phyloP scores from a whole-genome alignment of 1,140 invertebrate species.

The Cydia fagiglandana region DNA sequence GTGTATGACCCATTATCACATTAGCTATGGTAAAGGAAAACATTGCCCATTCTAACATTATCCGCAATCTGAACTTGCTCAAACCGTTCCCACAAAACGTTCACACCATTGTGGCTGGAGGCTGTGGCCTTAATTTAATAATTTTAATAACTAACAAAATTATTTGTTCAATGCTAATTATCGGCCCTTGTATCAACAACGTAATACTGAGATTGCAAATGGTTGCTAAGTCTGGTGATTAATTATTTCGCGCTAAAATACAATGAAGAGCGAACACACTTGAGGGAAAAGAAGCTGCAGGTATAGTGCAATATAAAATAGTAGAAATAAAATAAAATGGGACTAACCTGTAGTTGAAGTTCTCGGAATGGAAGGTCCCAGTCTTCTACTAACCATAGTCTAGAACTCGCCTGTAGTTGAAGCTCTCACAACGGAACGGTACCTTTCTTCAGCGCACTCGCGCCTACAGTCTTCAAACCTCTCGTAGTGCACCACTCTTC shows the following conservation, averaged over 20 bases:
- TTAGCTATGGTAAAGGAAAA: background rate
- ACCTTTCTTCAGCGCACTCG: conserved; percentile 86
- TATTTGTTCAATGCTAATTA: conserved; percentile 1
- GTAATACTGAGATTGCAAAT: background rate
- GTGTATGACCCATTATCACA: background rate
- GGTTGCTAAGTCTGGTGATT: too few relatives aligned
- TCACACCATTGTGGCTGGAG: background rate
- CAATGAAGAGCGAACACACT: too few relatives aligned
- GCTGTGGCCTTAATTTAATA: background rate
- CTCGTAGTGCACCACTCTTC: conserved; percentile 84
- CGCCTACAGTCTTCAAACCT: conserved; percentile 85
- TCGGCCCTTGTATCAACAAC: background rate
- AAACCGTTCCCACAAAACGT: background rate
- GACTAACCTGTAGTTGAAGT: conserved; percentile 88
- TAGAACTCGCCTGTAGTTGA: conserved; percentile 89
- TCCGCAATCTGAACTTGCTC: background rate
- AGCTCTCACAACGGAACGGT: conserved; percentile 88
- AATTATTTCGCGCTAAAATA: too few relatives aligned
- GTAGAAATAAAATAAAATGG: too few relatives aligned
- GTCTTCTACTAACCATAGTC: too few relatives aligned
- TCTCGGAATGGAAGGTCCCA: conserved; percentile 88
- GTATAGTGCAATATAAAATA: too few relatives aligned
- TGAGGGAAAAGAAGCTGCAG: too few relatives aligned
- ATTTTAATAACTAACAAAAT: background rate
- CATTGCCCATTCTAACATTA: background rate